phyloP scores from a whole-genome alignment of 1,140 invertebrate species.

The Drosophila pandora region DNA sequence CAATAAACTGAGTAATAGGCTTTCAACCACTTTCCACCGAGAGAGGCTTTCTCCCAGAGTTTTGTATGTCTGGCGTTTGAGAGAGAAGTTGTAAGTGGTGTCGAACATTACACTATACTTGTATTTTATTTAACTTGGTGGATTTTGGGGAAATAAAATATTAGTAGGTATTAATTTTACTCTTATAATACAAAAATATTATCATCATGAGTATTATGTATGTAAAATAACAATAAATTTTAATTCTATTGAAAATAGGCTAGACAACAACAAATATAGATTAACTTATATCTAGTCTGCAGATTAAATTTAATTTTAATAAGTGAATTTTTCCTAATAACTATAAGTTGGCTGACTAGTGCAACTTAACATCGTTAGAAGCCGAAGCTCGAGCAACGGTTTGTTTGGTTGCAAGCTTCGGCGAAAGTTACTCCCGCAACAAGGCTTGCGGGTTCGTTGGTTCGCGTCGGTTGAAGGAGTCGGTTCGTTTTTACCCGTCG shows the following conservation, averaged over 20 bases:
- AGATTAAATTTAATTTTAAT: no score
- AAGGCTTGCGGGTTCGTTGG: slow-evolving; percentile 46
- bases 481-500: slow-evolving; percentile 42
- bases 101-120: not conserved
- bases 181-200: not conserved
- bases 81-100: not conserved
- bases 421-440: not conserved
- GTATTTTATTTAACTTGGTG: not conserved
- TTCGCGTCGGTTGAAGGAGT: slow-evolving; percentile 61
- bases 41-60: slow-evolving; percentile 35
- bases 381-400: not conserved
- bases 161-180: no score
- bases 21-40: slow-evolving; percentile 12
- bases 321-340: not conserved
- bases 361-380: not conserved
- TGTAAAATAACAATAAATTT: not conserved
- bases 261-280: not conserved
- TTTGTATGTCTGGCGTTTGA: not conserved
- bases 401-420: slow-evolving; percentile 4
- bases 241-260: not conserved
- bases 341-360: not conserved
- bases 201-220: not conserved
- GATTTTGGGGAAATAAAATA: no score
- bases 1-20: slow-evolving; percentile 18
- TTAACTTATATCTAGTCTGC: not conserved